Evolutionary conservation across 1,140 invertebrate species (phyloP), one percentile per base, ranked within the genome.

Genomic region (Anoplophora glabripennis): DNA sequence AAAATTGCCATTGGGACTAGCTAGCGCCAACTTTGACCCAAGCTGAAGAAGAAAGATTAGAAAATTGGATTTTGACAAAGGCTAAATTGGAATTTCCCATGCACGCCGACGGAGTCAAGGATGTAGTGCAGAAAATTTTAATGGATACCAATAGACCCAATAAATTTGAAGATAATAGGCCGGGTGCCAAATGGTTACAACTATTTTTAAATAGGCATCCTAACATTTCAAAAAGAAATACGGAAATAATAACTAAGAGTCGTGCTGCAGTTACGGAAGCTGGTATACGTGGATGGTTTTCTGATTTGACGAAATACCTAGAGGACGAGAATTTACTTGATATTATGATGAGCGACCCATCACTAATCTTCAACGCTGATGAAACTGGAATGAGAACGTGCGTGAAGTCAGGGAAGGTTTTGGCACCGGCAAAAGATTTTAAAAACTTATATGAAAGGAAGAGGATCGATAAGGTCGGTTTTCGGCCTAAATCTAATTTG

Each of bases 301-400:
- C 3, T 7, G 45, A 44, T 9, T 17, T 57, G 28, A 14, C 2
- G 21, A 38, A 58, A 15, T 14, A 15, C 12, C n/a, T 42, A n/a
- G 15, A 46, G 18, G 28, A 46, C 18, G 44, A 46, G 18, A 46
- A 17, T 21, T 21, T 46, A 1, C n/a, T 3, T 11, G 38, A 55
- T 28, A 65, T 5, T 28, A 28, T 74, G 47, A 41, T 77, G 51
- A 46, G 66, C n/a, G 61, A 72, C 51, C 67, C 70, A 15, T 45
- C 56, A 10, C 57, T 70, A 10, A 67, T 77, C 9, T 72, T 75
- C 21, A 77, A 76, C 59, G 40, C 64, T 4, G 72, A 77, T 48
- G 74, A 78, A 59, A 76, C 68, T 28, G 70, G 67, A n/a, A 67
- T 77, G 53, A 62, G 61, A 54, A 59, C 73, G 34, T 57, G 38